Conservation (phyloP, 92 coral and sea anemone species). For the Isaurus tuberculatus region DNA sequence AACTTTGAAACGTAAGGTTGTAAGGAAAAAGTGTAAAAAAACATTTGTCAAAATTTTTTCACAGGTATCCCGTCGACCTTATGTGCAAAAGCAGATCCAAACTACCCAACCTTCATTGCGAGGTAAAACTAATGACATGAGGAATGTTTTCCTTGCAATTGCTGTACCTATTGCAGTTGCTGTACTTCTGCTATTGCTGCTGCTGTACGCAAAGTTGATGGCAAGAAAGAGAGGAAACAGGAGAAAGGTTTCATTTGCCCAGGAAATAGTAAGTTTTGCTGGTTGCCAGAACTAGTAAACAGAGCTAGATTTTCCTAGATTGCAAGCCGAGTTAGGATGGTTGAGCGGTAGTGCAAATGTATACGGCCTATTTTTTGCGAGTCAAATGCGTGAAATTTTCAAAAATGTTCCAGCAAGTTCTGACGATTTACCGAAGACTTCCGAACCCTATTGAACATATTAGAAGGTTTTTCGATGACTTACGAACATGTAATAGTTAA, state of each 20-base stretch:
- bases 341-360: no score
- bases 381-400: no score
- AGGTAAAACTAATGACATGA: neutral
- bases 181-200: constrained; percentile 1
- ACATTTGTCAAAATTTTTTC: neutral
- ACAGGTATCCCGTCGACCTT: constrained; percentile 40
- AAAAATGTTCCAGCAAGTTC: no score
- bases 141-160: neutral
- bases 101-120: constrained; percentile 9
- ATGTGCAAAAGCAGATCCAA: constrained; percentile 22
- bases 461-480: no score
- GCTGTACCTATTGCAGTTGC: neutral
- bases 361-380: no score
- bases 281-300: neutral
- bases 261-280: constrained; percentile 1
- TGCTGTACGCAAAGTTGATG: constrained; percentile 33
- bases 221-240: constrained; percentile 34
- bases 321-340: no score
- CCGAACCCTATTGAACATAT: no score
- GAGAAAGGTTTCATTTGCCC: constrained; percentile 34
- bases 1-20: no score
- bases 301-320: neutral
- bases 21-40: neutral
- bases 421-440: no score
- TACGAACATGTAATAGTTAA: no score